phyloP scores from a whole-genome alignment of 1,140 invertebrate genomes.

The Mizuhopecten yessoensis region DNA sequence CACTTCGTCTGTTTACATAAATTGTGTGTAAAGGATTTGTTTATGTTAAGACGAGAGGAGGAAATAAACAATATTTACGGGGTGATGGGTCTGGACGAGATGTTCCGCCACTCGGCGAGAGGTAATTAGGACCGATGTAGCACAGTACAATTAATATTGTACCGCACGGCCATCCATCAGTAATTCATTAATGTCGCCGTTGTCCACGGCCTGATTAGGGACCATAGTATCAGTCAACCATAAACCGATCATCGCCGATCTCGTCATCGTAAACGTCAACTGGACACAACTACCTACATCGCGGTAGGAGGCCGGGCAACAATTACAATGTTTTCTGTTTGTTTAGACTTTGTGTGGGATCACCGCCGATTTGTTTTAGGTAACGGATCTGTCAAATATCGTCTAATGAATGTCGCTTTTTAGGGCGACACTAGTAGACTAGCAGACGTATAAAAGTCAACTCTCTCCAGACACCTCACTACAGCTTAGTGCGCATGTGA shows the following conservation, averaged over 20 bases:
- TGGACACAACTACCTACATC: background rate
- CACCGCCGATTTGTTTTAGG: constrained; percentile 12
- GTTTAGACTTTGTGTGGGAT: constrained; percentile 13
- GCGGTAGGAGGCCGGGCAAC: constrained; percentile 16
- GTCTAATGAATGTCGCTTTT: background rate
- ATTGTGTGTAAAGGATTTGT: too few species aligned
- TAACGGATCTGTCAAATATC: constrained; percentile 26
- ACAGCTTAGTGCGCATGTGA: background rate
- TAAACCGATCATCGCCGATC: constrained; percentile 23
- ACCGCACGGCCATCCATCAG: background rate
- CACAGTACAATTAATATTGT: background rate
- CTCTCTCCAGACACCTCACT: background rate
- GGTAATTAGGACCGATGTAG: background rate
- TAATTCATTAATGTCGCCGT: background rate
- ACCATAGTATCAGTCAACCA: background rate
- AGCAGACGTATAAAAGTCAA: constrained; percentile 7
- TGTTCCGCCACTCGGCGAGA: background rate
- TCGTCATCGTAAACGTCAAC: background rate
- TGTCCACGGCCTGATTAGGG: background rate
- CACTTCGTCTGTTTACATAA: too few species aligned
- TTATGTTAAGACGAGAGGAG: background rate
- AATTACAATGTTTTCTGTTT: background rate
- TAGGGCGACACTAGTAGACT: constrained; percentile 7
- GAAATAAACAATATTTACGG: background rate
- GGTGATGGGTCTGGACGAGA: background rate